Conservation (phyloP, 1,140 invertebrate species). For the Drosophila kikkawai region DNA sequence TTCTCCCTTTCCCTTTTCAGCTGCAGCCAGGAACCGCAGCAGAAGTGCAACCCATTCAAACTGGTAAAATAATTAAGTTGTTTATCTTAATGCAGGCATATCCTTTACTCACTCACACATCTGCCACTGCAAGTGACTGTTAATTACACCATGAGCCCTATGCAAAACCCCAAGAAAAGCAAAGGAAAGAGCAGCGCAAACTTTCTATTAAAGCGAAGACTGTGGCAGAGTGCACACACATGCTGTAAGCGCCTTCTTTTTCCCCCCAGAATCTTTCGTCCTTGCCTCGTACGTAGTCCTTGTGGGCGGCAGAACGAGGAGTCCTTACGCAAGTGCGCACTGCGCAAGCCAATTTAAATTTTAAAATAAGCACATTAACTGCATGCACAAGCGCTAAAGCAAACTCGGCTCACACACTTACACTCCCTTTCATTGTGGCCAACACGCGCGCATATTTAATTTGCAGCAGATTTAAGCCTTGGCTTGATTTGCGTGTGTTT, state of each 20-base stretch:
- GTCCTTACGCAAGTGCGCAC: constrained; percentile 62
- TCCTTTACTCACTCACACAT: constrained; percentile 29
- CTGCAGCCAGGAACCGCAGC: constrained; percentile 35
- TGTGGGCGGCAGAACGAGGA: neutral
- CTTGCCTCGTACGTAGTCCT: constrained; percentile 4
- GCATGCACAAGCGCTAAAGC: constrained; percentile 63
- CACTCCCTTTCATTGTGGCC: constrained; percentile 1
- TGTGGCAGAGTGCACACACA: constrained; percentile 24
- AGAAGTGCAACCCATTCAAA: constrained; percentile 54
- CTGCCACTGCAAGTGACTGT: constrained; percentile 70
- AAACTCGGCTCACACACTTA: constrained; percentile 30
- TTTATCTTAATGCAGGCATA: constrained; percentile 79
- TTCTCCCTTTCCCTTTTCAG: constrained; percentile 1
- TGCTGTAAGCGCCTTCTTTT: neutral
- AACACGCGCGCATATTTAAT: constrained; percentile 65
- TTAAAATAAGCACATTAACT: constrained; percentile 83
- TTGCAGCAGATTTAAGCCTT: constrained; percentile 63
- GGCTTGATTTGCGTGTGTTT: neutral
- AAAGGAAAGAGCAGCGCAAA: constrained; percentile 58
- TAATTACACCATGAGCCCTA: constrained; percentile 74
- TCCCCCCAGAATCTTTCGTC: neutral
- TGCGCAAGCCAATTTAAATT: constrained; percentile 83
- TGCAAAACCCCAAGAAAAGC: constrained; percentile 59
- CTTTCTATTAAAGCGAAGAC: constrained; percentile 73
- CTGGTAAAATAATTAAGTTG: constrained; percentile 77